Evolutionary conservation across 2,797 vertebrate species (phyloP).

Genomic region (Choloepus didactylus): DNA sequence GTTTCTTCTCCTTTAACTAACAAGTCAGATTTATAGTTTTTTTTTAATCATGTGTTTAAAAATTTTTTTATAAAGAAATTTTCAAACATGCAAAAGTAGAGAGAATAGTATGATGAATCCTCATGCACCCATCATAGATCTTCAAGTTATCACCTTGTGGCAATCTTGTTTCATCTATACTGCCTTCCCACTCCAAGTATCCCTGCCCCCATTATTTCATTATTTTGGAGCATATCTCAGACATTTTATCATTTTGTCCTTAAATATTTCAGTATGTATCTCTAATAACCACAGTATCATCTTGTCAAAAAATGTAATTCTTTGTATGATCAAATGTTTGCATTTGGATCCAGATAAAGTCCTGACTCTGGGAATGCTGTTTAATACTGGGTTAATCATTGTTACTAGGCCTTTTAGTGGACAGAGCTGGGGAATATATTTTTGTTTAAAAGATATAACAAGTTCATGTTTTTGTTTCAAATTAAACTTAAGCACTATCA

Average conservation of each 20-base stretch:
- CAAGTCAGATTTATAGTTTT: constrained; percentile 35
- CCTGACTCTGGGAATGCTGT: not conserved
- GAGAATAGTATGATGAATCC: not conserved
- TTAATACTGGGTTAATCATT: not conserved
- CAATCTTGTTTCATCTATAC: not conserved
- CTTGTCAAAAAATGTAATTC: not conserved
- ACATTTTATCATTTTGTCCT: not conserved
- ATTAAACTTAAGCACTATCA: not conserved
- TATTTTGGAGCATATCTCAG: constrained; percentile 39
- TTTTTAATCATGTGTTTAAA: not conserved
- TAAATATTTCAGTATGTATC: not conserved
- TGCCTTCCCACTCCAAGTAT: not conserved
- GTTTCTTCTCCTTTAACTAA: constrained; percentile 13
- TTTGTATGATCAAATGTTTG: not conserved
- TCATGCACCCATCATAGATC: not conserved
- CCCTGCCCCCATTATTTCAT: not conserved
- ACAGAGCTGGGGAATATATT: not conserved
- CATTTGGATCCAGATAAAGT: not conserved
- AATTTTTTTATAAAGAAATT: not conserved
- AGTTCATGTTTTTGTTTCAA: constrained; percentile 25
- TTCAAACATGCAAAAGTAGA: not conserved
- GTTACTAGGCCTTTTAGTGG: not conserved
- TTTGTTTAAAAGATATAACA: constrained; percentile 11
- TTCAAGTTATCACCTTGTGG: not conserved
- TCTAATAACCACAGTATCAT: not conserved